Evolutionary conservation across 2,113 vertebrate genomes (phyloP).

Genomic region (Phalacrocorax aristotelis): DNA sequence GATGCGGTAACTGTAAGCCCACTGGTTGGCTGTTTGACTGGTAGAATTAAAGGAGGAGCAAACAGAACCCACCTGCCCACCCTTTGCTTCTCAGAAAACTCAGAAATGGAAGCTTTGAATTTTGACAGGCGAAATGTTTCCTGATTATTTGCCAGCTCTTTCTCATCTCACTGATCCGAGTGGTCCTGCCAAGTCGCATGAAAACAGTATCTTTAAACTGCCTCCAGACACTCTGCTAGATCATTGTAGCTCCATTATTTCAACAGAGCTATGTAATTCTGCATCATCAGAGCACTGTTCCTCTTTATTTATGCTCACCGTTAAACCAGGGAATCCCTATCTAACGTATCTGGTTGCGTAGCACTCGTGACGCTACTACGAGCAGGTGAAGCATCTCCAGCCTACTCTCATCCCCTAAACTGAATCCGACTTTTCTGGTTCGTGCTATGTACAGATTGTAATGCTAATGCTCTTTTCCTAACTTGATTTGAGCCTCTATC

Average conservation of each 20-base stretch:
- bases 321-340: constrained; percentile 14
- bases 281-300: not conserved
- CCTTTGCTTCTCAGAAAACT: not conserved
- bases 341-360: not conserved
- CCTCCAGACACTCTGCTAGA: not conserved
- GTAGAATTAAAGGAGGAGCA: constrained; percentile 3
- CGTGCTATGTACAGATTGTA: not conserved
- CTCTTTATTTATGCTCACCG: constrained; percentile 5
- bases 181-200: constrained; percentile 15
- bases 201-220: not conserved
- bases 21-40: not conserved
- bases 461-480: constrained; percentile 27
- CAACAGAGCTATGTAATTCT: not conserved
- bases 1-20: not conserved
- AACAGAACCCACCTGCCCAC: not conserved
- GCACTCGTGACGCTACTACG: not conserved
- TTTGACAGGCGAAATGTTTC: not conserved
- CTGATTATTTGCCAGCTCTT: not conserved
- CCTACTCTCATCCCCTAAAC: not conserved
- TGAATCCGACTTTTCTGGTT: constrained; percentile 35
- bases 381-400: constrained; percentile 15
- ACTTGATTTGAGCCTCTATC: constrained; percentile 23
- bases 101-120: not conserved
- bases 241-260: constrained; percentile 11
- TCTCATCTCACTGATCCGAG: not conserved